phyloP scores from a whole-genome alignment of 2,888 invertebrate genomes.

The Nomada flava region DNA sequence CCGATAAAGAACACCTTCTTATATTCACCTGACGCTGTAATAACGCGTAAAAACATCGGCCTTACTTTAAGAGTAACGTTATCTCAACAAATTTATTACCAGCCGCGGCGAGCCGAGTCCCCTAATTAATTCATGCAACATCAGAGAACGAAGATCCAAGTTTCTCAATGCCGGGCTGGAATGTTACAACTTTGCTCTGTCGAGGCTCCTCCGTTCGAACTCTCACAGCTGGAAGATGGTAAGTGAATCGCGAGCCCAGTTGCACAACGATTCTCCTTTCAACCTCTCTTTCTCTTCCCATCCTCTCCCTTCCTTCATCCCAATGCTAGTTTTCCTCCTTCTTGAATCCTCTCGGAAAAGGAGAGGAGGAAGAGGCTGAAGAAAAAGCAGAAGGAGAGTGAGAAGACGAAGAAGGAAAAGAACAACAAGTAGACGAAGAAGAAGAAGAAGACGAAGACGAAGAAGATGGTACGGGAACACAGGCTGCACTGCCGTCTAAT shows the following conservation, averaged over 20 bases:
- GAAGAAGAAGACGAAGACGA: slow-evolving; percentile 8
- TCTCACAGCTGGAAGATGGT: slow-evolving; percentile 62
- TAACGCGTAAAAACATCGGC: background rate
- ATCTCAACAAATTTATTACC: slow-evolving; percentile 24
- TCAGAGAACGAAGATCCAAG: background rate
- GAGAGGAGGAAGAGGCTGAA: background rate
- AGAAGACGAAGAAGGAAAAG: slow-evolving; percentile 38
- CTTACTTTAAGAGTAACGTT: slow-evolving; percentile 6
- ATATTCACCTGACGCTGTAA: background rate
- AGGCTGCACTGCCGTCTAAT: slow-evolving; percentile 77
- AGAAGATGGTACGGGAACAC: slow-evolving; percentile 70
- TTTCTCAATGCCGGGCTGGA: slow-evolving; percentile 20
- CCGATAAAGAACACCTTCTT: slow-evolving; percentile 5
- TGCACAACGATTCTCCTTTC: slow-evolving; percentile 66
- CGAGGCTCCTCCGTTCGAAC: slow-evolving; percentile 34
- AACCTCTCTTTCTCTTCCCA: slow-evolving; percentile 15
- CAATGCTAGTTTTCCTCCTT: slow-evolving; percentile 34
- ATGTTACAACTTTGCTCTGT: slow-evolving; percentile 11
- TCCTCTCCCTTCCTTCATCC: slow-evolving; percentile 12
- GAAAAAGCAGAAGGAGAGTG: background rate
- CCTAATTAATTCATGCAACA: slow-evolving; percentile 39
- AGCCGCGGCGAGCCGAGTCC: background rate
- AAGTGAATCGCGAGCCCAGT: slow-evolving; percentile 73
- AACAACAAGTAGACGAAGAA: background rate
- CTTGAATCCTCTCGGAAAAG: slow-evolving; percentile 37